Evolutionary conservation across 2,888 invertebrate genomes (phyloP).

Genomic region (Onchidella celtica): DNA sequence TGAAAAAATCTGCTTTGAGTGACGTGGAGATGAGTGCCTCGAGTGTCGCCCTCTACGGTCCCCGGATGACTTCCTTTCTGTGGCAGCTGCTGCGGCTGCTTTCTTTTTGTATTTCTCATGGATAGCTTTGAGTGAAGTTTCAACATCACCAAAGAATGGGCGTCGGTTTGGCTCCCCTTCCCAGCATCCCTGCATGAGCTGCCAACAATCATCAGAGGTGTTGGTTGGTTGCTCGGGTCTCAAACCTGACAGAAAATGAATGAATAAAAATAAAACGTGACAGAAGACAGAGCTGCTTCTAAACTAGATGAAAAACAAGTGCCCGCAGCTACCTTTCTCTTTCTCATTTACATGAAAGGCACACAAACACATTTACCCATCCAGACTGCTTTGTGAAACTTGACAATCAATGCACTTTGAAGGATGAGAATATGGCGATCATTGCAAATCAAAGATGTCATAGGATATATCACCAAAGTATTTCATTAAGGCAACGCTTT

Average conservation of each 20-base stretch:
- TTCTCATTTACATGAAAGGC: too few species aligned
- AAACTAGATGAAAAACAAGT: too few species aligned
- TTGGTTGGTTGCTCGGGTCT: conserved; percentile 89
- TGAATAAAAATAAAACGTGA: background rate
- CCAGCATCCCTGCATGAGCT: conserved; percentile 92
- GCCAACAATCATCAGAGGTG: conserved; percentile 91
- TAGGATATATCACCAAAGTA: too few species aligned
- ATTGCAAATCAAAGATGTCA: too few species aligned
- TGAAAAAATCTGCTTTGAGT: conserved; percentile 32
- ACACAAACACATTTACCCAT: too few species aligned
- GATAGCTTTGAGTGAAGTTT: conserved; percentile 85
- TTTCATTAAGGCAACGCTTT: too few species aligned
- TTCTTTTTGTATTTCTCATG: conserved; percentile 54
- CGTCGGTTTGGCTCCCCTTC: conserved; percentile 87
- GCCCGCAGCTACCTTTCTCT: too few species aligned
- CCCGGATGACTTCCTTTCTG: conserved; percentile 15
- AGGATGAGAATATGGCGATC: too few species aligned
- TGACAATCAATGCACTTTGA: too few species aligned
- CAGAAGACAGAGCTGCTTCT: too few species aligned
- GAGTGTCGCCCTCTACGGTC: background rate
- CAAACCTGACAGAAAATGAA: conserved; percentile 83
- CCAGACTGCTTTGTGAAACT: too few species aligned
- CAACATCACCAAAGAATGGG: conserved; percentile 90
- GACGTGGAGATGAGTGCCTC: conserved; percentile 21
- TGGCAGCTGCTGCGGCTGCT: background rate